Evolutionary conservation across 2,888 invertebrate genomes (phyloP), one percentile per base, ranked within the genome.

Genomic region (Ochropacha duplaris): DNA sequence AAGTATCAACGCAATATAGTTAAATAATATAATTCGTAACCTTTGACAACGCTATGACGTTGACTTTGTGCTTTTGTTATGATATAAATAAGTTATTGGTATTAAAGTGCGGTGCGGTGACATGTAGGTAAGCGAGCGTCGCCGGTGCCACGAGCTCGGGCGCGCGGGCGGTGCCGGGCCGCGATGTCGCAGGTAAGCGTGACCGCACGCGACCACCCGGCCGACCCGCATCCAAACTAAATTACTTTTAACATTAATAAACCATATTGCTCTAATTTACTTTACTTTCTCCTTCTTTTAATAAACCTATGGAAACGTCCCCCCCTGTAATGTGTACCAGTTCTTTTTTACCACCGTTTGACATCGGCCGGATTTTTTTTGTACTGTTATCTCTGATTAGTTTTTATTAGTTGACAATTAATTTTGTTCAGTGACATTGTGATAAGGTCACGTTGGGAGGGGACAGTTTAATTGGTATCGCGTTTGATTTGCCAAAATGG

Each of bases 201-300:
- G 87, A 78, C 83, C 78, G 77, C 87, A 84, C 87, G 87, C 83
- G 69, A 86, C 80, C 69, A 64, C 74, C 36, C 74, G 70, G 66
- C 70, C 77, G 77, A 77, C 77, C 73, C 75, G 78, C 81, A 84
- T 83, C 82, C 74, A 77, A 86, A 84, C 81, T 72, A 89, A 90
- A 90, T 91, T 90, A 92, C 90, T 86, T 86, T 84, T 84, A 82
- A 88, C 90, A 89, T 91, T 92, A 91, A 91, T 88, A 91, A 88
- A 85, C 87, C 87, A 88, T 88, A 88, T 87, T 89, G 85, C 87
- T 90, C 86, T 92, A 92, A 91, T 91, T 92, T 90, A 77, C 83
- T 84, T 88, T 88, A 89, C 89, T 87, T 88, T 89, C 84, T 84
- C 81, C 80, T 90, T 88, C 88, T 88, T 91, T 90, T 91, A 91